Percentiles rank a stretch among this genome's conserved stretches.
Conservation (phyloP, 2,113 vertebrate species). For the Eublepharis macularius region DNA sequence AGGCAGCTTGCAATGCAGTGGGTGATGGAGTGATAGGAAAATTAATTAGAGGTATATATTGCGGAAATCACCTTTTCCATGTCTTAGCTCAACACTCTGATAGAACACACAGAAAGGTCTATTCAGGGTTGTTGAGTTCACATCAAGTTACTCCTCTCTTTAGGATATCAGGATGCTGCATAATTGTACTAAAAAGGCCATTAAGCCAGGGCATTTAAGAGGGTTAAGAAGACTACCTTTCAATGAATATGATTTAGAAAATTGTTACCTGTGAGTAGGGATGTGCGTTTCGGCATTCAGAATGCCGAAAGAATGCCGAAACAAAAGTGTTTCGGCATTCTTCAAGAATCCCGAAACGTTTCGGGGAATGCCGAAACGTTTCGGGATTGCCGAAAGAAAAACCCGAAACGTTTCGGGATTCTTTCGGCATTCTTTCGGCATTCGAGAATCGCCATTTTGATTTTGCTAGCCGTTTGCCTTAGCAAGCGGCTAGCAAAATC, state of each 20-base stretch:
- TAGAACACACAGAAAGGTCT: neutral
- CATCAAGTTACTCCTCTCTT: neutral
- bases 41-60: conserved; percentile 43
- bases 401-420: too few relatives aligned
- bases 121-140: neutral
- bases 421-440: too few relatives aligned
- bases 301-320: too few relatives aligned
- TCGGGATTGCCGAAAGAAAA: too few relatives aligned
- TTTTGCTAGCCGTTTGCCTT: too few relatives aligned
- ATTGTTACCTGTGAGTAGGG: neutral
- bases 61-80: conserved; percentile 26
- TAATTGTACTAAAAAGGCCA: neutral
- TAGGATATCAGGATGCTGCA: neutral
- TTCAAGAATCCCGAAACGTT: too few relatives aligned
- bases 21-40: conserved; percentile 57
- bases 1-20: conserved; percentile 32
- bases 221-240: neutral
- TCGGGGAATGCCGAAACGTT: too few relatives aligned
- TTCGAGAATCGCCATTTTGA: too few relatives aligned
- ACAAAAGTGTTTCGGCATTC: too few relatives aligned
- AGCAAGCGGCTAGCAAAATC: too few relatives aligned
- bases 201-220: neutral
- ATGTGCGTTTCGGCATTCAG: too few relatives aligned
- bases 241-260: neutral
- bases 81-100: neutral